These are phyloP conservation scores for Aproaerema taeniolella DNA, from an alignment of 2,888 invertebrate genomes.

Conservation along the genomic window DNA sequence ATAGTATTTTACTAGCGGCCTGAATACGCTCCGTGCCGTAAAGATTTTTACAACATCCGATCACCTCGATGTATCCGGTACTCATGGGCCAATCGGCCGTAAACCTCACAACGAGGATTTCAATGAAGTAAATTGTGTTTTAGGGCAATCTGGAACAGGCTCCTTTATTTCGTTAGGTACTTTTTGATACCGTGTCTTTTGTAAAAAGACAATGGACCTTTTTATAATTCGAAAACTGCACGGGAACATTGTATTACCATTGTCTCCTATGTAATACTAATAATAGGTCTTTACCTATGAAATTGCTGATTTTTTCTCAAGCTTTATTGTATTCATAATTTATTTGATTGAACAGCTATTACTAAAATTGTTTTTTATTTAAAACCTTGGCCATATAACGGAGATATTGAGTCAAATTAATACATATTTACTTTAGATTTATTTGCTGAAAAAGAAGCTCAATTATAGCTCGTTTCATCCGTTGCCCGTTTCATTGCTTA, in stretches of 20 bases:
- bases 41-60: constrained; percentile 62
- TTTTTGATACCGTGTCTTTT: background rate
- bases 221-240: background rate
- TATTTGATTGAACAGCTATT: too few relatives aligned
- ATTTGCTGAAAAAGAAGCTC: too few relatives aligned
- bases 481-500: too few relatives aligned
- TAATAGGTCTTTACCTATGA: background rate
- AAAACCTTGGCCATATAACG: too few relatives aligned
- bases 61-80: constrained; percentile 35
- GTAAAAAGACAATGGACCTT: too few relatives aligned
- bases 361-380: too few relatives aligned
- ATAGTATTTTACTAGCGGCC: too few relatives aligned
- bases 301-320: background rate
- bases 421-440: too few relatives aligned
- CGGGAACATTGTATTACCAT: background rate
- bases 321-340: too few relatives aligned
- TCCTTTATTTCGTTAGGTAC: background rate
- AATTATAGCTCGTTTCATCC: too few relatives aligned
- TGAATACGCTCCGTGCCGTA: too few relatives aligned
- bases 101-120: background rate
- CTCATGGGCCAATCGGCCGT: background rate
- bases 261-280: background rate
- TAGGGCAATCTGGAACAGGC: background rate
- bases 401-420: too few relatives aligned
- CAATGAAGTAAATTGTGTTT: background rate